These are phyloP conservation scores for Eulemur albifrons DNA, from an alignment of 2,797 vertebrate species.

Conservation along the genomic window DNA sequence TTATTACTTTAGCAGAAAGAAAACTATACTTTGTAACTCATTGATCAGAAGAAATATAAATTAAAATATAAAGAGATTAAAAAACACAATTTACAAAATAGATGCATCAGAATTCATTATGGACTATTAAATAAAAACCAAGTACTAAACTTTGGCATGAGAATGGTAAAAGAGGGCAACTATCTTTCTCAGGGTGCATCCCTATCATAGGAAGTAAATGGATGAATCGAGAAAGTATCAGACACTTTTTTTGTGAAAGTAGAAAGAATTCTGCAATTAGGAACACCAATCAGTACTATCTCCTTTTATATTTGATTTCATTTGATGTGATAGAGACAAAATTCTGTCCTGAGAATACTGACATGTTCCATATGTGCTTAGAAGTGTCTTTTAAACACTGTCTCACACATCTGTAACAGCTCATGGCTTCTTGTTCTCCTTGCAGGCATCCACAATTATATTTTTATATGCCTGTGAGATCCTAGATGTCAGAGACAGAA, in stretches of 20 bases:
- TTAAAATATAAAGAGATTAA: not conserved
- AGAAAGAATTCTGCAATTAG: not conserved
- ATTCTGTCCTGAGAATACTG: not conserved
- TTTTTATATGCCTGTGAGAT: not conserved
- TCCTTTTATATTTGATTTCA: not conserved
- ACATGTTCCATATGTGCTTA: not conserved
- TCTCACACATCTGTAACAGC: not conserved
- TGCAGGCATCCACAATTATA: not conserved
- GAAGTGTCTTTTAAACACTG: not conserved
- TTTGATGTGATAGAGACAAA: not conserved
- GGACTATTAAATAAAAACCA: not conserved
- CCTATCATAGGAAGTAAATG: not conserved
- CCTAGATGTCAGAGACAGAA: not conserved
- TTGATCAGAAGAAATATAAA: not conserved
- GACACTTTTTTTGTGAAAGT: not conserved
- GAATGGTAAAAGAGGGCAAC: not conserved
- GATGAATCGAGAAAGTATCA: not conserved
- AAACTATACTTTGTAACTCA: not conserved
- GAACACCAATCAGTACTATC: not conserved
- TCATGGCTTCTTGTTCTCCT: not conserved
- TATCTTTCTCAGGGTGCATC: not conserved
- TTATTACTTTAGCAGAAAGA: not conserved
- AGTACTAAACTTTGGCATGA: not conserved
- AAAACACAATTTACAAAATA: not conserved
- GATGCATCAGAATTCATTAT: not conserved